Base-by-base conservation (phyloP, 1,140 invertebrate species). In the Brachionus rubens region DNA sequence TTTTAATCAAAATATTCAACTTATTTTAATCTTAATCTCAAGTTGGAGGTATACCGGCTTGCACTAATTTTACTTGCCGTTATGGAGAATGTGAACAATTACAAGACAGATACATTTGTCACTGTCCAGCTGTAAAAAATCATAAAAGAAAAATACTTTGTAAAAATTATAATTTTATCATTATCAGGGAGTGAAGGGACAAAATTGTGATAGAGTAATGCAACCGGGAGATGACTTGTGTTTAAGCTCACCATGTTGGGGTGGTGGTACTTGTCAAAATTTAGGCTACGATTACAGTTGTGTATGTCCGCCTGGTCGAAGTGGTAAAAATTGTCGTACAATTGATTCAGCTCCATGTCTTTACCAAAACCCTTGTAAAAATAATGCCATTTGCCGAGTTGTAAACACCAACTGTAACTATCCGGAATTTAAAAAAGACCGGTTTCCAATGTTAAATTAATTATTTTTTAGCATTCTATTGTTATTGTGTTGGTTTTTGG, bases 51-150 rank as follows among this genome's bases (percentile, higher is more conserved):
- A 26, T 16, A 16, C 68, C 47, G 1, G 68, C 50, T 72, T 72
- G 68, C 14, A 72, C 68, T 12, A 72, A 72, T 16, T 72, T 72
- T 50, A 72, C 68, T 12, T 72, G 68, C 26, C 47, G 68, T 50
- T 72, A 72, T 54, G 68, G 68, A 50, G 68, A 72, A n/a, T 72
- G 68, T 54, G 68, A 72, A 50, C 68, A 72, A 54, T 50, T 72
- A 16, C 26, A 48, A 33, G n/a, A 30, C 19, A 16, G 30, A 36
- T 72, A 26, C 40, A 6, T 19, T 5, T 72, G 68, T 19, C 68
- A 72, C 50, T 72, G 68, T 50, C 68, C 68, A 28, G 24, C 19
- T 16, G 65, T 70, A 70, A 19, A 30, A 33, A 59, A 33, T 59
- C 36, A 56, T 21, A n/a, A 50, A 52, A 24, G 19, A 30, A 56